Base-by-base conservation (phyloP, 2,888 invertebrate species). In the Standfussiana lucernea region DNA sequence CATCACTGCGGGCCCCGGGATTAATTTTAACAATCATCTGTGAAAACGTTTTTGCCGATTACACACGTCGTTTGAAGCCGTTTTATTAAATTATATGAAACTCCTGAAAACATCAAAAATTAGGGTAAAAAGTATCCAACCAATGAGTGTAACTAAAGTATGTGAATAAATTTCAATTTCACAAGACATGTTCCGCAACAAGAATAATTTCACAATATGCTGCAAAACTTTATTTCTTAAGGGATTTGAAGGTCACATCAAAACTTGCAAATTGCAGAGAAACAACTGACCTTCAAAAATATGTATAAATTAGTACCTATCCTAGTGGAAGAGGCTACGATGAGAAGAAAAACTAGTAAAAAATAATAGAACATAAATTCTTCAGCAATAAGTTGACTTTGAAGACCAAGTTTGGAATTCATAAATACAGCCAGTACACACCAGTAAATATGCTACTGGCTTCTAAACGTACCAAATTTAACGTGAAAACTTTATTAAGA, bases 1-100 rank as follows among this genome's bases (percentile, higher is more conserved):
- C 96, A 95, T 96, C 96, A 96, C 91, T 83, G 89, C 88, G 92
- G 93, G 91, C 91, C 90, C 90, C 84, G 86, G 94, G 92, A 94
- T 95, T 95, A 93, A 95, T 95, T 95, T 93, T 91, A 90, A 94
- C 94, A 95, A 95, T 95, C 93, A 91, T 93, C 91, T 91, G 93
- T 92, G 92, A 93, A 95, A 95, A 94, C 90, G 91, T 88, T 87
- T 87, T 89, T 90, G 90, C 91, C 90, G 88, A 90, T 87, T 87
- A 90, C 84, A 72, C 71, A 72, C 64, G 72, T 69, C 75, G 75
- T 81, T 73, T 80, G 64, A 53, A 79, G 61, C 65, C 76, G 42
- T 61, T 84, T 77, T 76, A 77, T 79, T 88, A 79, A 75, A 80
- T 75, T 69, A 56, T 69, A 56, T 65, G 5, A 53, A 62, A 59